A percentile compares a stretch with the other conserved stretches of the same genome.
These are phyloP conservation scores for Colius striatus DNA, from an alignment of 2,113 vertebrate genomes.

Conservation along the genomic window DNA sequence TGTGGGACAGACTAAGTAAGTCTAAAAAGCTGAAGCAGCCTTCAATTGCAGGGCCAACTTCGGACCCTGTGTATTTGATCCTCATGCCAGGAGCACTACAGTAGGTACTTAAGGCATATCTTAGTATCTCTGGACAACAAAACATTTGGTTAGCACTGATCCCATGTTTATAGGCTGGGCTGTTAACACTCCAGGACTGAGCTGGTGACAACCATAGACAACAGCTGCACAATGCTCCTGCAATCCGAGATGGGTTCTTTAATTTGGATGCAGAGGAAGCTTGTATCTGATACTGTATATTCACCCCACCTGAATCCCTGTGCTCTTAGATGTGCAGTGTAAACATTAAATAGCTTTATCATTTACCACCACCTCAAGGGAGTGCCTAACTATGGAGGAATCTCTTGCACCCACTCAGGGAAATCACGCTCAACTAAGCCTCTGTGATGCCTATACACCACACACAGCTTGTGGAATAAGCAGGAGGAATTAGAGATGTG, in stretches of 20 bases:
- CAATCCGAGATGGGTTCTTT: not conserved
- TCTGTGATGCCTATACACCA: too few relatives aligned
- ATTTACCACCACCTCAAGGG: too few relatives aligned
- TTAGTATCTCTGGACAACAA: not conserved
- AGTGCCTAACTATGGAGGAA: too few relatives aligned
- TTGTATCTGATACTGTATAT: not conserved
- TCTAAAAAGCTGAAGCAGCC: not conserved
- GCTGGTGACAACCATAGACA: not conserved
- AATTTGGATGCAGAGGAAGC: not conserved
- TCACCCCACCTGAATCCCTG: not conserved
- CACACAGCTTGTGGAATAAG: too few relatives aligned
- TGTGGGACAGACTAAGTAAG: not conserved
- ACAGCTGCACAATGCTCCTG: not conserved
- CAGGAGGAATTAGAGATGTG: too few relatives aligned
- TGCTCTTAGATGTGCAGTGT: not conserved
- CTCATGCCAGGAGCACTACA: not conserved
- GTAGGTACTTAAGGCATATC: not conserved
- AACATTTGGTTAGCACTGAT: not conserved
- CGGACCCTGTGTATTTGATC: fast-evolving
- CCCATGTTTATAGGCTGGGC: too few relatives aligned
- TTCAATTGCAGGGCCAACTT: not conserved
- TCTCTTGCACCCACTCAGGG: too few relatives aligned
- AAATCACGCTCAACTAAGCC: too few relatives aligned
- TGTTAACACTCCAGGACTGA: not conserved
- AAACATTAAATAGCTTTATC: not conserved